Conservation (phyloP, 2,797 vertebrate species). For the Erethizon dorsatum region DNA sequence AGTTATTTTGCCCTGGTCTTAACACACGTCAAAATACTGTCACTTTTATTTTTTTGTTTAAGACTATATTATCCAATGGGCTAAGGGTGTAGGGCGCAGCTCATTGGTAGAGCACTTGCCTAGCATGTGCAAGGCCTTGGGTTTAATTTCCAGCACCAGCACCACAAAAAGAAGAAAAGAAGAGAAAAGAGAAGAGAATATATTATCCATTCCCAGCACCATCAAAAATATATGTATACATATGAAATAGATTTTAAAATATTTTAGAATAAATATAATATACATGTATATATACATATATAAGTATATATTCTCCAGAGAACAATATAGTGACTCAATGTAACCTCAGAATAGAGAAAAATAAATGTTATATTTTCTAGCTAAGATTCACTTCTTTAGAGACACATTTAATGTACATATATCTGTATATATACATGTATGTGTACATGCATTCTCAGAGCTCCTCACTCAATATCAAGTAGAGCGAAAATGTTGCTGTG, state of each 20-base stretch:
- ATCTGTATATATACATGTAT: too few relatives aligned
- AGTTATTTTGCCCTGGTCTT: slow-evolving; percentile 6
- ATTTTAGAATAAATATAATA: too few relatives aligned
- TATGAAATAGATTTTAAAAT: background rate
- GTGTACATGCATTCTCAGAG: background rate
- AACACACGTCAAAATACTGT: background rate
- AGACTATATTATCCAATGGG: background rate
- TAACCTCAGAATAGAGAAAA: slow-evolving; percentile 46
- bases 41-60: slow-evolving; percentile 48
- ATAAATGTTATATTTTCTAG: slow-evolving; percentile 31
- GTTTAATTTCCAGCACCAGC: background rate
- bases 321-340: background rate
- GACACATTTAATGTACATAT: background rate
- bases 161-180: background rate
- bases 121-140: background rate
- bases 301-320: background rate
- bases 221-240: background rate
- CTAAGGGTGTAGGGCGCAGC: background rate
- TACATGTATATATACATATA: background rate
- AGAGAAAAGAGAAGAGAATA: background rate
- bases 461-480: slow-evolving; percentile 45
- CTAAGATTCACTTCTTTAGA: background rate
- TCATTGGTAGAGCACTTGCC: background rate
- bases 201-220: background rate
- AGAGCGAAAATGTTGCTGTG: background rate